Base-by-base conservation (phyloP, 2,113 vertebrate genomes). In the Myrmophylax atrothorax region DNA sequence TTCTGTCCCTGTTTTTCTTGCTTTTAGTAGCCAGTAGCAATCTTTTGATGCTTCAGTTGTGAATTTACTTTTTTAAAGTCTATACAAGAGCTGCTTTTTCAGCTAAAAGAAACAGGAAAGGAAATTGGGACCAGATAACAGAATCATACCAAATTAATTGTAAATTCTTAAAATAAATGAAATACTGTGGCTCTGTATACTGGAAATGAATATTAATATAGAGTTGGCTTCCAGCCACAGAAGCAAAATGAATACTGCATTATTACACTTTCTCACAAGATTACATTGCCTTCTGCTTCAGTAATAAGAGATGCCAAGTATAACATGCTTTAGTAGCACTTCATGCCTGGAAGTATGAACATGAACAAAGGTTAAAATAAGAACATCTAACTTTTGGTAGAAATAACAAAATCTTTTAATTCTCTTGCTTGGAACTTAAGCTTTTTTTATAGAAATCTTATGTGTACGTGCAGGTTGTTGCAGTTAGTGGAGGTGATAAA, bases 151-250 rank as follows among this genome's bases (percentile, higher is more conserved):
- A 97, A 92, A 97, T 96, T 97, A 97, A 97, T 97, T 97, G 95
- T 95, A 96, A 96, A 97, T 97, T 97, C 96, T 96, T 97, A 97
- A 95, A 96, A 96, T 97, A 96, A 97, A 97, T 97, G 96, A 97
- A 97, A 97, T 96, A 96, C 96, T 94, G 86, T 94, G 91, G 79
- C 81, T 96, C 52, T 91, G 35, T 97, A 84, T 96, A 97, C 76
- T 95, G 93, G 87, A 97, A 94, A 84, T 95, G 90, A 96, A 96
- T 95, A 97, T 96, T 96, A 97, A 95, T 94, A 83, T 89, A 94
- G 79, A 81, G 42, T 91, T 98, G 92, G 91, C 95, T 96, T 95
- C 72, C 96, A 97, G 93, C 97, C 96, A 97, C 91, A 95, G 81
- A 96, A 94, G 87, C 93, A 96, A 96, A 92, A 96, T 96, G 92